A percentile compares a stretch with the other conserved stretches of the same genome.
Evolutionary conservation across 1,140 invertebrate genomes (phyloP).

Genomic region (Achroia grisella): DNA sequence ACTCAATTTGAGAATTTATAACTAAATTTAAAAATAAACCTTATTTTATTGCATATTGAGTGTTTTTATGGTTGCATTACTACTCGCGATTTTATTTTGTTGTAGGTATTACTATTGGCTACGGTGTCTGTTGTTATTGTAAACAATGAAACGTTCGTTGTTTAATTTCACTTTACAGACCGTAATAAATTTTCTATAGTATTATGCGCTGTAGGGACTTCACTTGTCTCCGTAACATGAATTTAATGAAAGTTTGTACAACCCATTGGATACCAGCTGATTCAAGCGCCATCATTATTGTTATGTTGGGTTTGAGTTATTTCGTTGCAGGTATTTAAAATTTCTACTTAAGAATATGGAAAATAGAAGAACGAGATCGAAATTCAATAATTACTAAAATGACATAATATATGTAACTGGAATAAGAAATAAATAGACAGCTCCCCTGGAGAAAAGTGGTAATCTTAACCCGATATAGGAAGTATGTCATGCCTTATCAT

Average conservation of each 20-base stretch:
- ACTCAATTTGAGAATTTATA: neutral
- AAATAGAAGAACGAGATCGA: too few species aligned
- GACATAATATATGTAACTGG: too few species aligned
- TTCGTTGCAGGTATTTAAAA: too few species aligned
- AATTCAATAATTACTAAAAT: too few species aligned
- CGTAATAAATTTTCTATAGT: conserved; percentile 56
- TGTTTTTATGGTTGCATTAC: conserved; percentile 6
- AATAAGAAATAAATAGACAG: too few species aligned
- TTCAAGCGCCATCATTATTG: too few species aligned
- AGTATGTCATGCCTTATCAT: too few species aligned
- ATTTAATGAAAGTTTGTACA: conserved; percentile 20
- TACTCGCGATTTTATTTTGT: conserved; percentile 10
- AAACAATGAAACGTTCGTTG: conserved; percentile 47
- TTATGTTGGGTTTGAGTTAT: too few species aligned
- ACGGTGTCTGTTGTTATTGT: conserved; percentile 34
- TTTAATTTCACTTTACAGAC: conserved; percentile 27
- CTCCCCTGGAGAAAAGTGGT: too few species aligned
- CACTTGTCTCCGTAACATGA: conserved; percentile 30
- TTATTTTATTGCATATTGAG: conserved; percentile 9
- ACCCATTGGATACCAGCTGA: neutral
- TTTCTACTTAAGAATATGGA: too few species aligned
- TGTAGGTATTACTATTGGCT: conserved; percentile 47
- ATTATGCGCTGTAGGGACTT: conserved; percentile 25
- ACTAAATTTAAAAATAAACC: conserved; percentile 6
- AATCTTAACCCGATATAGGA: too few species aligned